Base-by-base conservation (phyloP, 2,888 invertebrate genomes). In the Acronicta psi region DNA sequence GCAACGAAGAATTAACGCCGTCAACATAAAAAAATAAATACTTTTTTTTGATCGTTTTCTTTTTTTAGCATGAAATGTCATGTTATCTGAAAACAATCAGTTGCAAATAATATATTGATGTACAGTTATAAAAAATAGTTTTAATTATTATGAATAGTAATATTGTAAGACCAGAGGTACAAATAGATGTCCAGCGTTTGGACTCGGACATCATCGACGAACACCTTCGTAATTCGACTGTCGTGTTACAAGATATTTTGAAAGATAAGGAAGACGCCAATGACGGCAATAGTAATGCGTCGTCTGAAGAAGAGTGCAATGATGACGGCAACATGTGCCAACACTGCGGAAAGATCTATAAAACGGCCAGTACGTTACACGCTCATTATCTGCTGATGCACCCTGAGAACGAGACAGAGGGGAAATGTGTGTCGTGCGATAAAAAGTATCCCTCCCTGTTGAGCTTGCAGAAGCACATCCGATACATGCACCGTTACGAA, bases 271-370 rank as follows among this genome's bases (percentile, higher is more conserved):
- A 76, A 31, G 78, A 73, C 13, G 67, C 41, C 23, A 41, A 55
- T 31, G 25, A 58, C 10, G 42, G 45, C 16, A 50, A 68, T 13
- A 34, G 16, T 9, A 50, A 54, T 44, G 20, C 46, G 58, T 29
- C 46, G 31, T 69, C 43, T 43, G 69, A 69, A 17, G 46, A 65
- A 16, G 14, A 29, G 0, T 14, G 16, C 11, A 25, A 57, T 8
- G 75, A 79, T 9, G 57, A 50, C 17, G 77, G 74, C 77, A 95
- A 83, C 90, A 83, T 69, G 87, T 83, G 95, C 87, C 66, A 92
- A 86, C 78, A 80, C 38, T 94, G 93, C 72, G 82, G 85, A 1
- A 92, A 90, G 70, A 71, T 80, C 1, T 93, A 92, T 68, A 92
- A 89, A 69, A 84, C 84, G 1, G 46, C 50, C 9, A 82, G 57